Evolutionary conservation across 2,113 vertebrate genomes (phyloP).

Genomic region (Psittacula cyanocephala): DNA sequence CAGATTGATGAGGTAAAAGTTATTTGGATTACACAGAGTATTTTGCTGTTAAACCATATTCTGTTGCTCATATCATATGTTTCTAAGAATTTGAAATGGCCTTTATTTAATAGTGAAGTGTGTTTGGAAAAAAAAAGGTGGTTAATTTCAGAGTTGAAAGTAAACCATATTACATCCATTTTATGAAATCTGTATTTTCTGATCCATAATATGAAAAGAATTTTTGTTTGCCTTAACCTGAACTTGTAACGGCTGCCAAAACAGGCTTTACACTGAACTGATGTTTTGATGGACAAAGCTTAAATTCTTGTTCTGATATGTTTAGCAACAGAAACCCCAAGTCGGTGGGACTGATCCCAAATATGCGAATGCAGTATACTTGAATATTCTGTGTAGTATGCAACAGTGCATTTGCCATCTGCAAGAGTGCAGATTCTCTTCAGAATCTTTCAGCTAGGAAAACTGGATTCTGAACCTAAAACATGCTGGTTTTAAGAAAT

Average conservation of each 20-base stretch:
- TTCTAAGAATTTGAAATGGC: neutral
- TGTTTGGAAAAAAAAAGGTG: neutral
- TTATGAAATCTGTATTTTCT: neutral
- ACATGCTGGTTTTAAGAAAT: neutral
- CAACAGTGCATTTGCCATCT: neutral
- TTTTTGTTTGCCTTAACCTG: neutral
- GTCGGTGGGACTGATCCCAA: neutral
- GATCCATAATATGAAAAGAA: neutral
- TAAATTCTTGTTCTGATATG: neutral
- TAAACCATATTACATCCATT: neutral
- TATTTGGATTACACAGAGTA: neutral
- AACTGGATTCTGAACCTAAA: neutral
- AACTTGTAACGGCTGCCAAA: neutral
- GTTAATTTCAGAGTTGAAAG: neutral
- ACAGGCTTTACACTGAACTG: neutral
- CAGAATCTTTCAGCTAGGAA: neutral
- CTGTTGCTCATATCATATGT: neutral
- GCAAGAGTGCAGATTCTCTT: neutral
- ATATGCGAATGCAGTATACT: neutral
- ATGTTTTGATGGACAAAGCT: neutral
- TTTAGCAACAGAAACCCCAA: neutral
- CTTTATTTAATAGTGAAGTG: neutral
- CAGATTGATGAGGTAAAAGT: constrained; percentile 89
- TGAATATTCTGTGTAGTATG: neutral
- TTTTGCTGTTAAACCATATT: neutral